Percentiles rank a stretch among this genome's conserved stretches.
Conservation (phyloP, 2,797 vertebrate species). For the Glossophaga mutica region DNA sequence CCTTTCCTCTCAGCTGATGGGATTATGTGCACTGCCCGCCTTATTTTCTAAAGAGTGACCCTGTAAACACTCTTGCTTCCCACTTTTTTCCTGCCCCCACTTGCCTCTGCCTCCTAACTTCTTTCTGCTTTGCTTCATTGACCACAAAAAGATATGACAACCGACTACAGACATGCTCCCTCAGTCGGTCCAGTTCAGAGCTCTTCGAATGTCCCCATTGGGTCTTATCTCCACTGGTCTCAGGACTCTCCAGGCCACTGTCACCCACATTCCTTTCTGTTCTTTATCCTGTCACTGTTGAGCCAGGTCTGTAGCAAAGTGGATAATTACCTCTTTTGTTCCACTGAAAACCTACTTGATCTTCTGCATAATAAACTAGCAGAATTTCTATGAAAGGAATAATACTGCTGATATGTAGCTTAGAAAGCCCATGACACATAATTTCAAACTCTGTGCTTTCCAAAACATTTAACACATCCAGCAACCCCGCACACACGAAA, state of each 20-base stretch:
- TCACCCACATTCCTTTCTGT: not conserved
- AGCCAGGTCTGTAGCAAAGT: not conserved
- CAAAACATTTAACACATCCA: not conserved
- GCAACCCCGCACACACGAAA: not conserved
- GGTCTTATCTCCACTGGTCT: not conserved
- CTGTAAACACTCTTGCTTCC: not conserved
- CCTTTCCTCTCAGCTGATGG: not conserved
- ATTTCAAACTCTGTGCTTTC: not conserved
- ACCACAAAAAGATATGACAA: not conserved
- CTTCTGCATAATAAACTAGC: not conserved
- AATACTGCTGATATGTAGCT: not conserved
- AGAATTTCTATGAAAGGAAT: not conserved
- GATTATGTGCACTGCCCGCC: not conserved
- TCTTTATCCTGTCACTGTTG: not conserved
- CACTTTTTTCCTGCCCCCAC: not conserved
- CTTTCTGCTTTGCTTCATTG: not conserved
- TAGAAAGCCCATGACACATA: not conserved
- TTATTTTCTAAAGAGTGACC: not conserved
- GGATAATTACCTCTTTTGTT: conserved; percentile 11
- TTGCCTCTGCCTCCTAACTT: not conserved
- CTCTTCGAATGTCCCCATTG: not conserved
- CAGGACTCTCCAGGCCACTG: not conserved
- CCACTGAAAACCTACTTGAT: not conserved
- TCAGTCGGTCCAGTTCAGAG: not conserved
- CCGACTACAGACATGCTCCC: not conserved